Evolutionary conservation across 2,888 invertebrate genomes (phyloP), one percentile per base, ranked within the genome.

Genomic region (Minunthozetes semirufus): DNA sequence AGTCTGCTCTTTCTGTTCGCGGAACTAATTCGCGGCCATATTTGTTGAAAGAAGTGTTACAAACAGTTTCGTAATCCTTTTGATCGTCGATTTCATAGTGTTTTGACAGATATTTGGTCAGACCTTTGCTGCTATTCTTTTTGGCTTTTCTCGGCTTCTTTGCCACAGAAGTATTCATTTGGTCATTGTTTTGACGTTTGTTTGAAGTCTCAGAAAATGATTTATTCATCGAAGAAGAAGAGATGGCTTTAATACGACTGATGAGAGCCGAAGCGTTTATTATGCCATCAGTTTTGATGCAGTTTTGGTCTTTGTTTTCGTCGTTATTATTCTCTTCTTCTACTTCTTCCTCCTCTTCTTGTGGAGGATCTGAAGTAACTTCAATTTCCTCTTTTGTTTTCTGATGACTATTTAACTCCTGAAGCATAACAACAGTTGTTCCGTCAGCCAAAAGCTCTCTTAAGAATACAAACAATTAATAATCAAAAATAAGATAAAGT

Each of bases 381-480:
- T n/a, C n/a, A n/a, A n/a, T n/a, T n/a, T n/a, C n/a, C 17, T 50
- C 50, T n/a, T 50, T 15, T 19, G 73, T 38, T 25, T 48, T 61
- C n/a, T n/a, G n/a, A 61, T 29, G 42, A 19, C 29, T 68, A 17
- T 66, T 74, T 13, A 74, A 15, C 22, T 74, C 74, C 27, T 74
- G 74, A 66, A 63, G 68, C 15, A 27, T 33, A n/a, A 74, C 27
- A 17, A 74, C 63, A 42, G 74, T 19, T 6, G 74, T 74, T 63
- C 74, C 74, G 63, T 74, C 74, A 4, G 66, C n/a, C 17, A n/a
- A 38, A 15, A 74, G 27, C 63, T 74, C 66, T 42, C 74, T 74
- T 9, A 46, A 50, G 4, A 13, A 15, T n/a, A 42, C 25, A 19
- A 19, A 59, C 11, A 33, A 13, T 33, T 33, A 9, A 33, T 33